phyloP scores from a whole-genome alignment of 1,140 invertebrate species.

The Metaphire vulgaris region DNA sequence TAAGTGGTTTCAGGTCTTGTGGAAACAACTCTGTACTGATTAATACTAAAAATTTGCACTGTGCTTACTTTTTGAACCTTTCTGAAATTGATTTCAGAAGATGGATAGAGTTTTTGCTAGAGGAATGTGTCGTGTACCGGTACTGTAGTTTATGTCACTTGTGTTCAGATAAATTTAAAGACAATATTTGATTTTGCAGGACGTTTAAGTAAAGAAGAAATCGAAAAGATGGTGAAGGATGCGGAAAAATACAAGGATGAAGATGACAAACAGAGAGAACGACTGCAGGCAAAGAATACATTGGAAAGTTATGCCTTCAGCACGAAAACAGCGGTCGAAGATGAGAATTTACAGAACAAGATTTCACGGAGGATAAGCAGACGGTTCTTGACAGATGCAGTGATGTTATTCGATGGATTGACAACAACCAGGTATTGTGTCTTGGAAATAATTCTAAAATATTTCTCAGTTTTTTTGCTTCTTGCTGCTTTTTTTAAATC shows the following conservation, averaged over 20 bases:
- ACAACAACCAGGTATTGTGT: no score
- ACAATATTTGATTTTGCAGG: conserved; percentile 35
- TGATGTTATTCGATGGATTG: conserved; percentile 78
- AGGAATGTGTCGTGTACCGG: background rate
- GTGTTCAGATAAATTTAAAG: background rate
- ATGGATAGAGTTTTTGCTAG: background rate
- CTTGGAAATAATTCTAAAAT: no score
- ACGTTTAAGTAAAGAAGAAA: conserved; percentile 48
- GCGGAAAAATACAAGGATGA: conserved; percentile 54
- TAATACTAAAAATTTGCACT: background rate
- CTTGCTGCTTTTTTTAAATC: no score
- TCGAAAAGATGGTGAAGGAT: conserved; percentile 56
- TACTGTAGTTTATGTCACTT: background rate
- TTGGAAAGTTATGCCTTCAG: conserved; percentile 39
- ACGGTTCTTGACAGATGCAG: conserved; percentile 55
- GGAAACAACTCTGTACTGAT: background rate
- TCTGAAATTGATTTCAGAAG: background rate
- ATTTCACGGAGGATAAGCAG: conserved; percentile 59
- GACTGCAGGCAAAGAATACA: conserved; percentile 37
- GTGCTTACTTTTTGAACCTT: background rate
- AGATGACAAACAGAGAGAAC: conserved; percentile 39
- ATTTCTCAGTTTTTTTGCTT: no score
- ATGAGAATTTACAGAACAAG: conserved; percentile 41
- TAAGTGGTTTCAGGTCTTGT: background rate
- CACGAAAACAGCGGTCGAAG: conserved; percentile 39